Conservation (phyloP, 2,797 vertebrate species). For the Malurus splendens region DNA sequence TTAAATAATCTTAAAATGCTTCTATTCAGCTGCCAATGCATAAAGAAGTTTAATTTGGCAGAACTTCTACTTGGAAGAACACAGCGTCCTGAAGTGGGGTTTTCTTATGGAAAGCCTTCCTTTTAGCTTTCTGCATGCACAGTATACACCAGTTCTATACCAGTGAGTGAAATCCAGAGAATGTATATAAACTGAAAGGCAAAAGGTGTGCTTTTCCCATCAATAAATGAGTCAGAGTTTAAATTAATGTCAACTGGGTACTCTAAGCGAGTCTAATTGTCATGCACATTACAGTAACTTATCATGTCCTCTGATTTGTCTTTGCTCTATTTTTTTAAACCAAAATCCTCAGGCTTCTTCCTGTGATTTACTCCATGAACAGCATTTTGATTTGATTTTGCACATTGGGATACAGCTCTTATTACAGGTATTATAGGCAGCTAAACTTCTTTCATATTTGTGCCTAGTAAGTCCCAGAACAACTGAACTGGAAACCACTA, state of each 20-base stretch:
- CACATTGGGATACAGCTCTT: not conserved
- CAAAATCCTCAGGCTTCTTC: not conserved
- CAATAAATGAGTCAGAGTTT: not conserved
- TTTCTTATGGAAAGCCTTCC: not conserved
- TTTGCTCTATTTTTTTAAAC: not conserved
- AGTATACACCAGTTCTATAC: not conserved
- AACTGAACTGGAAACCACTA: not conserved
- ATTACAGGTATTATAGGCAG: not conserved
- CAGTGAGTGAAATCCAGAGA: not conserved
- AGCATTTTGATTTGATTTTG: not conserved
- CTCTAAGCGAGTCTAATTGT: not conserved
- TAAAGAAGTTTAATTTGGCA: not conserved
- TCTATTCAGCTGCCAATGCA: not conserved
- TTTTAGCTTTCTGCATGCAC: not conserved
- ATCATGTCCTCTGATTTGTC: not conserved
- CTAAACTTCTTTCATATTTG: not conserved
- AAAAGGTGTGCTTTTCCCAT: not conserved
- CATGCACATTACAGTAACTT: not conserved
- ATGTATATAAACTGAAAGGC: not conserved
- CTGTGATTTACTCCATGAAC: not conserved
- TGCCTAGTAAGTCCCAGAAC: not conserved
- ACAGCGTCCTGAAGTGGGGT: not conserved
- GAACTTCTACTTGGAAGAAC: constrained; percentile 1
- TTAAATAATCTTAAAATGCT: not conserved
- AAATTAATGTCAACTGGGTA: not conserved